Evolutionary conservation across 2,888 invertebrate species (phyloP).

Genomic region (Eilema depressum): DNA sequence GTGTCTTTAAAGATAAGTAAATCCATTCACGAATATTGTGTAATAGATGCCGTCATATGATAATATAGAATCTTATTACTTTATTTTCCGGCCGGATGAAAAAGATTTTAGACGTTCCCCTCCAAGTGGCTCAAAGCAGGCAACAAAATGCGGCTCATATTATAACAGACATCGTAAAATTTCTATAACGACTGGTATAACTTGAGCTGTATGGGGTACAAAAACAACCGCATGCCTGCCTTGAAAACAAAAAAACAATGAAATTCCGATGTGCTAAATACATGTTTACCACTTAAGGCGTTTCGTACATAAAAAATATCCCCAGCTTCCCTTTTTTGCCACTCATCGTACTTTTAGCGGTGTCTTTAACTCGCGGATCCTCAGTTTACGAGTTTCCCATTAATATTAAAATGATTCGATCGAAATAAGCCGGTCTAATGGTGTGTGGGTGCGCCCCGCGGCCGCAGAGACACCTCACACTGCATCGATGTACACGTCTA

Average conservation of each 20-base stretch:
- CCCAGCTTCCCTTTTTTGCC: neutral
- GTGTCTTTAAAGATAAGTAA: neutral
- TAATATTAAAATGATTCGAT: conserved; percentile 36
- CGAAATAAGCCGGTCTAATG: conserved; percentile 26
- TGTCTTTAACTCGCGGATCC: conserved; percentile 14
- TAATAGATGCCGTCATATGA: conserved; percentile 5
- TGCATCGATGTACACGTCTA: neutral
- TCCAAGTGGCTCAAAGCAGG: conserved; percentile 33
- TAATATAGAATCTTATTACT: conserved; percentile 21
- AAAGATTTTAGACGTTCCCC: conserved; percentile 29
- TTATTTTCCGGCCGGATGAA: conserved; percentile 25
- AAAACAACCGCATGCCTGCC: conserved; percentile 27
- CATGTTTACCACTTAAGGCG: conserved; percentile 22
- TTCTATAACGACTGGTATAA: conserved; percentile 4
- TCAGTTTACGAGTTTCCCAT: conserved; percentile 22
- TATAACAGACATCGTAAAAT: neutral
- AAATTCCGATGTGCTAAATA: conserved; percentile 19
- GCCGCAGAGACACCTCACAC: neutral
- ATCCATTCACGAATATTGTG: conserved; percentile 6
- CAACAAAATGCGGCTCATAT: conserved; percentile 23
- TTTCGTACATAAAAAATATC: conserved; percentile 15
- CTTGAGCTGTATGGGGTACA: conserved; percentile 17
- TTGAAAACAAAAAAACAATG: conserved; percentile 31
- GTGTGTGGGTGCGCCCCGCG: neutral
- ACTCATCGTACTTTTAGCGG: conserved; percentile 8